A percentile compares a stretch with the other conserved stretches of the same genome.
phyloP scores from a whole-genome alignment of 2,797 vertebrate genomes.

The Natrix natrix region DNA sequence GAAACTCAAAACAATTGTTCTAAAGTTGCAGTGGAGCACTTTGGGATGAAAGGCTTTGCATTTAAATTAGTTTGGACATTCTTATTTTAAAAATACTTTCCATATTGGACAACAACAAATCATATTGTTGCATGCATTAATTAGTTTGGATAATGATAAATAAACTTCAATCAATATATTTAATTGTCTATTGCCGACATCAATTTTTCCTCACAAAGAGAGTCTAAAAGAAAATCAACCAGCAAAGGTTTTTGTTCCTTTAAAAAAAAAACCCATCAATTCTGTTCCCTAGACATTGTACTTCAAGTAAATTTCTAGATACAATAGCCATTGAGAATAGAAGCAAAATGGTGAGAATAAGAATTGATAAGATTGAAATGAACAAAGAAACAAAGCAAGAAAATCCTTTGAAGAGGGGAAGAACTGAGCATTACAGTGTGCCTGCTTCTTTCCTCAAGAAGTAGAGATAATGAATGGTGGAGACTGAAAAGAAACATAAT shows the following conservation, averaged over 20 bases:
- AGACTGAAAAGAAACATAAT: conserved; percentile 65
- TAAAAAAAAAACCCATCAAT: conserved; percentile 38
- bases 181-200: conserved; percentile 65
- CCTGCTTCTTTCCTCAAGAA: conserved; percentile 74
- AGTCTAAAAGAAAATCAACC: conserved; percentile 56
- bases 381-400: conserved; percentile 67
- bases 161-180: conserved; percentile 64
- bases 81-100: conserved; percentile 44
- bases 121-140: conserved; percentile 58
- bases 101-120: conserved; percentile 47
- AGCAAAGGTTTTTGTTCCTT: conserved; percentile 38
- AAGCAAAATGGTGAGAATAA: conserved; percentile 70
- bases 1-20: neutral
- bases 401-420: conserved; percentile 65
- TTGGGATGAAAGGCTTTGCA: neutral
- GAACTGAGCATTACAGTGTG: conserved; percentile 62
- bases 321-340: conserved; percentile 70
- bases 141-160: conserved; percentile 65
- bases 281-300: conserved; percentile 52
- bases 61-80: neutral
- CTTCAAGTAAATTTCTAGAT: conserved; percentile 69
- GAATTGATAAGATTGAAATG: conserved; percentile 71
- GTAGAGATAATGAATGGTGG: conserved; percentile 65
- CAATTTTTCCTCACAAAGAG: conserved; percentile 57
- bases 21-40: neutral